Percentiles rank a stretch among this genome's conserved stretches.
Conservation (phyloP, 2,888 invertebrate species). For the Caenorhabditis sp. region DNA sequence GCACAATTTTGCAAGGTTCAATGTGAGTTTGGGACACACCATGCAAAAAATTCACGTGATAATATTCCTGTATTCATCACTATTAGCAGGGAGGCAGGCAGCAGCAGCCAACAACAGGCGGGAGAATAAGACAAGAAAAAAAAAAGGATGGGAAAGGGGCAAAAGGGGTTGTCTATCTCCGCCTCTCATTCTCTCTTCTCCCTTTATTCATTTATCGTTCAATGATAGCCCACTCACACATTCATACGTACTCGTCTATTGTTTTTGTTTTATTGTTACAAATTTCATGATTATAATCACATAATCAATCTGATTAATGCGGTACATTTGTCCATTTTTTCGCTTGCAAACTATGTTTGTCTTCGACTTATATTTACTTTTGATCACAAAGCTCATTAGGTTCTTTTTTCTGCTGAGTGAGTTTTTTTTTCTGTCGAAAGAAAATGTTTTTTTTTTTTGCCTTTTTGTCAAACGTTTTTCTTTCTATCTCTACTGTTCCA, state of each 20-base stretch:
- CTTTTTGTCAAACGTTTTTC: not conserved
- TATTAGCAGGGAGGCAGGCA: too few relatives aligned
- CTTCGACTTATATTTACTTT: not conserved
- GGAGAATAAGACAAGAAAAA: not conserved
- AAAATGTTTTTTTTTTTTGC: not conserved
- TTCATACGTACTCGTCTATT: not conserved
- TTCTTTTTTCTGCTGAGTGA: not conserved
- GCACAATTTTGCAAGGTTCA: not conserved
- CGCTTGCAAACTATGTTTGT: not conserved
- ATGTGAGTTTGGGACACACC: not conserved
- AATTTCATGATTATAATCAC: too few relatives aligned
- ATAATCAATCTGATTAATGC: too few relatives aligned
- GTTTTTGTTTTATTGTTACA: too few relatives aligned
- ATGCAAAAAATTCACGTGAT: not conserved
- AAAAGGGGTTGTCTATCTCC: constrained; percentile 1
- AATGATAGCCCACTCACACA: not conserved
- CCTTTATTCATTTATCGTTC: not conserved
- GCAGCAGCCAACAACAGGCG: not conserved
- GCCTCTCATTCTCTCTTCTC: not conserved
- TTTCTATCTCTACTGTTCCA: too few relatives aligned
- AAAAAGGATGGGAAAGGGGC: not conserved
- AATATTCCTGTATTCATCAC: not conserved
- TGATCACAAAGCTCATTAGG: not conserved
- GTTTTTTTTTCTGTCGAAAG: not conserved
- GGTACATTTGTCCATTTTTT: too few relatives aligned